These are phyloP conservation scores for Saguinus imperator DNA, from an alignment of 2,113 vertebrate genomes.

Conservation along the genomic window DNA sequence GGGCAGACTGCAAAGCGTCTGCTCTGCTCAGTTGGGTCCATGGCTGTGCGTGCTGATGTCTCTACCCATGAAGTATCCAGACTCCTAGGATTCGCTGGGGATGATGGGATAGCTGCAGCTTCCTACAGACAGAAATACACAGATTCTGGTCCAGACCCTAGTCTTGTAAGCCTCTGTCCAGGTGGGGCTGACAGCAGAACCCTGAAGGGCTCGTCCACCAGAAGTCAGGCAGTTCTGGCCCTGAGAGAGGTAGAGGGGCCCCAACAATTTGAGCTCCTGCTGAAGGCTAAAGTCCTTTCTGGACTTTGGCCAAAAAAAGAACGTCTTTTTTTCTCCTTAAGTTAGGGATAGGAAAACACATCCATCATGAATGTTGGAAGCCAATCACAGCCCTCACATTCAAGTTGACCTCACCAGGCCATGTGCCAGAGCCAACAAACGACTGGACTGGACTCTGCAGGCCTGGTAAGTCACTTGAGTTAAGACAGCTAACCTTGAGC, in stretches of 20 bases:
- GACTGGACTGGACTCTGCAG: background rate
- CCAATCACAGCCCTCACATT: background rate
- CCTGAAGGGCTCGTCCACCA: background rate
- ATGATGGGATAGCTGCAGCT: background rate
- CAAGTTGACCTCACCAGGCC: background rate
- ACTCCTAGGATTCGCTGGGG: background rate
- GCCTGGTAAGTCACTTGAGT: background rate
- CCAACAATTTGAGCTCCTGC: background rate
- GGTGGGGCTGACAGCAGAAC: background rate
- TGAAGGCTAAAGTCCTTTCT: slow-evolving; percentile 1
- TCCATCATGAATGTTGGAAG: background rate
- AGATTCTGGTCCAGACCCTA: background rate
- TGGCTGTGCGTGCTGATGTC: accelerated
- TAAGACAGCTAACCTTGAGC: background rate
- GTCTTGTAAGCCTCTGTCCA: background rate
- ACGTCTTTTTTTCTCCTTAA: background rate
- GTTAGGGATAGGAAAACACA: background rate
- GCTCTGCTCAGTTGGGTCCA: background rate
- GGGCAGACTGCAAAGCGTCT: background rate
- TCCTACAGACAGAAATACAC: background rate
- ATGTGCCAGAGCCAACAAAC: background rate
- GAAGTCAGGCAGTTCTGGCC: background rate
- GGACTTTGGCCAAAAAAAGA: background rate
- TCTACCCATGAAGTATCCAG: background rate
- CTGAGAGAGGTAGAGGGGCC: slow-evolving; percentile 20